phyloP scores from a whole-genome alignment of 2,888 invertebrate genomes.

The Candidula unifasciata region DNA sequence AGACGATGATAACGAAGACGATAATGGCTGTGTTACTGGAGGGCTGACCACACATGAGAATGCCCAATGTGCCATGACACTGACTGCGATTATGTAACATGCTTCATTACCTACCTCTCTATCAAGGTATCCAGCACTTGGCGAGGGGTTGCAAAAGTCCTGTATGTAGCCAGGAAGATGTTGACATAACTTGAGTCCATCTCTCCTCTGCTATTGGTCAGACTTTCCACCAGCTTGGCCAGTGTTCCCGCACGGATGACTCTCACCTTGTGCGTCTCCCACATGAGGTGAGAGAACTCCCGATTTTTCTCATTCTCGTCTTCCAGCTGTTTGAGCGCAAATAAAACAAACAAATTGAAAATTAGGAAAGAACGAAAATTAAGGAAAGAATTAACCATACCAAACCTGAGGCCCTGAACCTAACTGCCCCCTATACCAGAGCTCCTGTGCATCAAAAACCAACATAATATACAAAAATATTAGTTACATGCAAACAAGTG shows the following conservation, averaged over 20 bases:
- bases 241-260: slow-evolving; percentile 94
- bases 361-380: no score
- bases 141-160: slow-evolving; percentile 91
- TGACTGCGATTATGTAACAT: not conserved
- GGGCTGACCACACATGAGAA: not conserved
- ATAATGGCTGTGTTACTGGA: no score
- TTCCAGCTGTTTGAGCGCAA: slow-evolving; percentile 61
- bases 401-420: no score
- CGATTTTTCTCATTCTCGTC: slow-evolving; percentile 66
- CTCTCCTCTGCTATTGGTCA: slow-evolving; percentile 95
- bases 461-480: no score
- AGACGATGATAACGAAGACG: no score
- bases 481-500: no score
- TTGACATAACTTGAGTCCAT: slow-evolving; percentile 97
- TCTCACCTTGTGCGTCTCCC: slow-evolving; percentile 81
- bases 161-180: slow-evolving; percentile 95
- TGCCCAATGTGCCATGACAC: not conserved
- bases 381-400: no score
- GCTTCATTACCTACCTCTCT: slow-evolving; percentile 62
- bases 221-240: slow-evolving; percentile 93
- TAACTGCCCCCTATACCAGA: no score
- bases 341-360: no score
- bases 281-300: slow-evolving; percentile 88
- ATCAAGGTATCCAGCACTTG: slow-evolving; percentile 90
- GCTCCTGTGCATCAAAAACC: no score